Percentiles rank a stretch among this genome's conserved stretches.
These are phyloP conservation scores for Hippocampus comes DNA, from an alignment of 2,113 vertebrate species.

Conservation along the genomic window DNA sequence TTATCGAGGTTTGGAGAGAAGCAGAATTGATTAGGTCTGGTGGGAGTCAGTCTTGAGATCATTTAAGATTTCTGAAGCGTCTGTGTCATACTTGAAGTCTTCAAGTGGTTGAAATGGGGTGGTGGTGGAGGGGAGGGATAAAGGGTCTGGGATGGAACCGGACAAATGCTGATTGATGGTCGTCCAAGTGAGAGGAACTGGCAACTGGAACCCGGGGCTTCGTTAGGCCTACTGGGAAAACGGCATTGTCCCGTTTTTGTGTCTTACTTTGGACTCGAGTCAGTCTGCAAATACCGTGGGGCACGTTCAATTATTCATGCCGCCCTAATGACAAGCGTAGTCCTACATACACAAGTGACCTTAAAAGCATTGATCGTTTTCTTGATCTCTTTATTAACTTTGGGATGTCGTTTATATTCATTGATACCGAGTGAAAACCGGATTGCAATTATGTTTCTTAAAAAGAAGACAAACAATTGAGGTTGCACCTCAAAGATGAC, in stretches of 20 bases:
- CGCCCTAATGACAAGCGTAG: constrained; percentile 68
- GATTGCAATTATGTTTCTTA: too few relatives aligned
- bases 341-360: constrained; percentile 69
- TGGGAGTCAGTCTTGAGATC: constrained; percentile 37
- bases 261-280: constrained; percentile 46
- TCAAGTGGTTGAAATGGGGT: constrained; percentile 4
- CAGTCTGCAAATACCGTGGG: constrained; percentile 56
- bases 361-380: constrained; percentile 72
- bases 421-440: too few relatives aligned
- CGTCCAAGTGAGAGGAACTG: constrained; percentile 42
- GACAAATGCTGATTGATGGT: constrained; percentile 27
- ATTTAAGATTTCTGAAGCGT: constrained; percentile 35
- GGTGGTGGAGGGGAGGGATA: neutral
- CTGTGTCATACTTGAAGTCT: constrained; percentile 12
- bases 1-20: constrained; percentile 29
- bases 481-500: too few relatives aligned
- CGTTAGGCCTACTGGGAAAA: constrained; percentile 23
- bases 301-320: constrained; percentile 69
- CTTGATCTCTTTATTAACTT: constrained; percentile 50
- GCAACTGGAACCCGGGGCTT: constrained; percentile 37
- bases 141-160: constrained; percentile 10
- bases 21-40: constrained; percentile 52
- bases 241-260: constrained; percentile 55
- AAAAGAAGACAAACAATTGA: too few relatives aligned
- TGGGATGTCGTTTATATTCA: constrained; percentile 12